These are phyloP conservation scores for Poecile montanus DNA, from an alignment of 2,797 vertebrate genomes.

Conservation along the genomic window DNA sequence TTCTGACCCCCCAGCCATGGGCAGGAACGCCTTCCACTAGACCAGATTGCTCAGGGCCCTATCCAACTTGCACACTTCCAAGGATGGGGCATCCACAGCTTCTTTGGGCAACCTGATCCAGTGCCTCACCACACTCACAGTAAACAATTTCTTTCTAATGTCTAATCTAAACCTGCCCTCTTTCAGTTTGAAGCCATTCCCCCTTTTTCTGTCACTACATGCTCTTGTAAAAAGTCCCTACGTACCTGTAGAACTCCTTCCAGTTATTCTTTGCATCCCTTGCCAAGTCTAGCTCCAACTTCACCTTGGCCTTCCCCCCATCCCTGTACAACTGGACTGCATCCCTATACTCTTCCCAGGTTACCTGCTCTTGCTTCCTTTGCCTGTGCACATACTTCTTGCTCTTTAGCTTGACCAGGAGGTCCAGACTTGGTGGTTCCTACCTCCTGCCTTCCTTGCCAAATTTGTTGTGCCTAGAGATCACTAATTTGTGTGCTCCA, in stretches of 20 bases:
- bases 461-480: background rate
- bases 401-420: background rate
- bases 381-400: background rate
- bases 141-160: background rate
- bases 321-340: background rate
- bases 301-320: background rate
- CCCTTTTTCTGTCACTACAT: background rate
- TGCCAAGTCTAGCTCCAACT: background rate
- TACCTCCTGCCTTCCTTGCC: background rate
- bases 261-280: background rate
- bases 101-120: background rate
- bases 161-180: background rate
- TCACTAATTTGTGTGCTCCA: background rate
- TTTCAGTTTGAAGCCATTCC: background rate
- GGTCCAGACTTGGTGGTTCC: background rate
- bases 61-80: background rate
- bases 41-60: background rate
- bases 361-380: background rate
- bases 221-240: background rate
- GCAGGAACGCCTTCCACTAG: background rate
- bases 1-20: background rate
- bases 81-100: background rate
- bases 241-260: background rate
- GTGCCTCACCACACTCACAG: background rate
- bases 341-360: background rate